Conservation (phyloP, 2,113 vertebrate genomes). For the Cryptotis parvus region DNA sequence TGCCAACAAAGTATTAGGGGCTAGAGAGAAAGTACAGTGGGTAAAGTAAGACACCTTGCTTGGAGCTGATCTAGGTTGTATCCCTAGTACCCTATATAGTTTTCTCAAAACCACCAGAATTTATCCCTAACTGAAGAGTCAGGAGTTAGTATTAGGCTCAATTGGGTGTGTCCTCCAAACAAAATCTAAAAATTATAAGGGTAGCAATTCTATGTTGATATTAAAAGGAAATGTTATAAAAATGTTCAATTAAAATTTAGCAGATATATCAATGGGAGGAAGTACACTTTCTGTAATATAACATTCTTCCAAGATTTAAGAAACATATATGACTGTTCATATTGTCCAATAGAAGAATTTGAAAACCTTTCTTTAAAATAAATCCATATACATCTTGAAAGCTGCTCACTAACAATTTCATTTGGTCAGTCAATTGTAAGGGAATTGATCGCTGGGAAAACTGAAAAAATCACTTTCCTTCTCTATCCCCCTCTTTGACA, state of each 20-base stretch:
- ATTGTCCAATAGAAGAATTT: background rate
- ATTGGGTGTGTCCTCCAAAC: too few relatives aligned
- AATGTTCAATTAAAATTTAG: slow-evolving; percentile 3
- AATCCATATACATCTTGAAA: background rate
- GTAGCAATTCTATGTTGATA: background rate
- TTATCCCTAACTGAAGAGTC: too few relatives aligned
- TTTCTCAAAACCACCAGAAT: too few relatives aligned
- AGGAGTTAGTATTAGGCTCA: too few relatives aligned
- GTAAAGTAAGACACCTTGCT: too few relatives aligned
- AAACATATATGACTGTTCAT: background rate
- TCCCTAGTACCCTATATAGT: too few relatives aligned
- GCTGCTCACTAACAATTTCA: background rate
- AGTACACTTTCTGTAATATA: background rate
- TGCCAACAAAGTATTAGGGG: too few relatives aligned
- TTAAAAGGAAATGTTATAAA: background rate
- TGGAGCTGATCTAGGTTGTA: too few relatives aligned
- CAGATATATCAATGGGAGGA: background rate
- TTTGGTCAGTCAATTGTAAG: background rate
- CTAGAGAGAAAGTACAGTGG: too few relatives aligned
- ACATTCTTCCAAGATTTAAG: background rate
- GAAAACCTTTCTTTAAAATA: background rate
- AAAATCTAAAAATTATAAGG: background rate
- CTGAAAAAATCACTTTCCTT: background rate
- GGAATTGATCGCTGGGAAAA: background rate
- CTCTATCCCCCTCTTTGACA: background rate